Base-by-base conservation (phyloP, 2,113 vertebrate species). In the Callopanchax toddi region DNA sequence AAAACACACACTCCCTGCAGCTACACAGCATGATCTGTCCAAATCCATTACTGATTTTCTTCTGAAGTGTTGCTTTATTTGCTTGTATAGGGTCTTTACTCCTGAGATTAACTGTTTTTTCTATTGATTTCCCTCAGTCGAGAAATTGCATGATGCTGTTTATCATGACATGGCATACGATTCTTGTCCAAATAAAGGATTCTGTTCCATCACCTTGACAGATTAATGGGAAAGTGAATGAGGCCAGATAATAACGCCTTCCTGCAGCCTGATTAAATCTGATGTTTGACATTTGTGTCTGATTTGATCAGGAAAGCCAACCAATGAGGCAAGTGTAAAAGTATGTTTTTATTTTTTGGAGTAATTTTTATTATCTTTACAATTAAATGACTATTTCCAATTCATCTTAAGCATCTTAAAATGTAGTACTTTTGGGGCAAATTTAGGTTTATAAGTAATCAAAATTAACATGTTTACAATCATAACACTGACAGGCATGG, bases 1-100 rank as follows among this genome's bases (percentile, higher is more conserved):
- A 56, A 75, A 78, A 59, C 63, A 22, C 29, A 3, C n/a, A 8
- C 60, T 17, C 53, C 54, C 73, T 52, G 69, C 57, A 67, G 70
- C 58, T 29, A 54, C 55, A 64, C 39, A 43, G 21, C 16, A 15
- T 11, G 45, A 75, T 58, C 53, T 52, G 22, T 46, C 39, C 53
- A 39, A 16, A 1, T 8, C 42, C 57, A 46, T 66, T 45, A 58
- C 21, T 0, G 5, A 18, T 18, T 3, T 55, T 34, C 37, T 51
- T 21, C 63, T 25, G 11, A 42, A 53, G 45, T 50, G 60, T 21
- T 52, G 45, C 58, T 60, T 63, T 29, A 64, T 68, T 68, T 52
- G 45, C 36, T 11, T 8, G 37, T 61, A 21, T 21, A 42, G 37
- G 42, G 39, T 60, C 25, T 32, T 46, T 26, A 34, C 34, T 67